Base-by-base conservation (phyloP, 2,113 vertebrate species). In the Empidonax traillii region DNA sequence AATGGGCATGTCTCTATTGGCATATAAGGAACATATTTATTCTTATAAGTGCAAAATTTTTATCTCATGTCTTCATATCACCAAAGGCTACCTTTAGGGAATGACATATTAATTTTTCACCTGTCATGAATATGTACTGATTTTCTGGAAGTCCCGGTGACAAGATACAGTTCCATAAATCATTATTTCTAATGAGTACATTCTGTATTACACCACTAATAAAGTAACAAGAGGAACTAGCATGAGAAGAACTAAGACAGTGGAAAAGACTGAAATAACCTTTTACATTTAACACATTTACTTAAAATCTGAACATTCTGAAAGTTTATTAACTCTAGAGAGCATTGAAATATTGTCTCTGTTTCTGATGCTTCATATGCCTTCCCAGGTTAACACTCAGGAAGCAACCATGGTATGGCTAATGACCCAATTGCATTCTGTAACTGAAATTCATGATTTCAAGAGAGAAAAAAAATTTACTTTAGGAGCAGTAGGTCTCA, bases 21-120 rank as follows among this genome's bases (percentile, higher is more conserved):
- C 68, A 44, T 61, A 69, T 6, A 83, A 12, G 22, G 9, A 88
- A 90, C 25, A 66, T 75, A 91, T 73, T 95, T 85, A 74, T 91
- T 93, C 63, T 93, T 51, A 3, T 39, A 78, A 86, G 41, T 74
- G 31, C 25, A 95, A 74, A 91, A 85, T 73, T 94, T 94, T 79
- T 80, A 63, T 75, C 33, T 56, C 59, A 39, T 1, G 3, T n/a
- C 47, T 88, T 81, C 80, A 41, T 80, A 85, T 78, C 44, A 87
- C 11, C 37, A 56, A 84, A 89, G 28, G 27, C 51, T 89, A 85
- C 15, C 31, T 46, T 84, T 81, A 93, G 76, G 47, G 55, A 94
- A 87, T 94, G 72, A 53, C 46, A 91, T 62, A 94, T 63, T 97
- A 85, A 89, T 97, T 96, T 97, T 97, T 94, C 56, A 91, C 46